phyloP scores from a whole-genome alignment of 2,113 vertebrate species.

The Stictonetta naevosa region DNA sequence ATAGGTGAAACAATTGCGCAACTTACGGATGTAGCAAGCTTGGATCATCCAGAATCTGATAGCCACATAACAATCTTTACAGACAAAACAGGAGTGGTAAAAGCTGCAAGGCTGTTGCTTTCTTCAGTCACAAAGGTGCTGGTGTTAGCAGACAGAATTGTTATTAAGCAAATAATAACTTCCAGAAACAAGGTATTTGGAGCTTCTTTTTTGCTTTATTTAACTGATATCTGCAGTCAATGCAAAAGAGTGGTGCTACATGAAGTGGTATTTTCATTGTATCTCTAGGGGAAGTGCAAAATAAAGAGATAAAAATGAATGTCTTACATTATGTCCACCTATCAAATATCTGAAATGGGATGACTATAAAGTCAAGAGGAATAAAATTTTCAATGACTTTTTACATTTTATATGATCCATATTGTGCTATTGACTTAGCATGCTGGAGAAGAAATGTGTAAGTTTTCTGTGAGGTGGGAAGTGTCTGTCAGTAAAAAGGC shows the following conservation, averaged over 20 bases:
- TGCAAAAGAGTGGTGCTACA: neutral
- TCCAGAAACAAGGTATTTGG: conserved; percentile 94
- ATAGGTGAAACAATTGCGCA: conserved; percentile 94
- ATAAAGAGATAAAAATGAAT: neutral
- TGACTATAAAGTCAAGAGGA: neutral
- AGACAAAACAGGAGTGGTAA: conserved; percentile 92
- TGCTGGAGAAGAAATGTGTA: neutral
- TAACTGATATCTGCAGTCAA: neutral
- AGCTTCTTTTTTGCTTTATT: neutral
- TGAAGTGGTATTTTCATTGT: neutral
- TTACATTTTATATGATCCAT: neutral
- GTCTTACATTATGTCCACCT: neutral
- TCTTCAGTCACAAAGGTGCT: conserved; percentile 98
- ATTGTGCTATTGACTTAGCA: neutral
- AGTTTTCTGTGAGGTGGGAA: neutral
- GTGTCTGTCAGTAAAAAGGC: neutral
- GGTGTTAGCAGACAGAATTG: conserved; percentile 94
- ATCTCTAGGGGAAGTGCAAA: neutral
- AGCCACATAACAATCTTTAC: conserved; percentile 88
- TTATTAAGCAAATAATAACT: conserved; percentile 97
- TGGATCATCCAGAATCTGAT: conserved; percentile 79
- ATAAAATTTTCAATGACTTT: neutral
- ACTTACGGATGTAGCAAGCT: conserved; percentile 85
- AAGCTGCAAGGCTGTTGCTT: conserved; percentile 92
- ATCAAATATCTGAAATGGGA: neutral